Base-by-base conservation (phyloP, 64 coral and sea anemone species). In the Montipora efflorescens region DNA sequence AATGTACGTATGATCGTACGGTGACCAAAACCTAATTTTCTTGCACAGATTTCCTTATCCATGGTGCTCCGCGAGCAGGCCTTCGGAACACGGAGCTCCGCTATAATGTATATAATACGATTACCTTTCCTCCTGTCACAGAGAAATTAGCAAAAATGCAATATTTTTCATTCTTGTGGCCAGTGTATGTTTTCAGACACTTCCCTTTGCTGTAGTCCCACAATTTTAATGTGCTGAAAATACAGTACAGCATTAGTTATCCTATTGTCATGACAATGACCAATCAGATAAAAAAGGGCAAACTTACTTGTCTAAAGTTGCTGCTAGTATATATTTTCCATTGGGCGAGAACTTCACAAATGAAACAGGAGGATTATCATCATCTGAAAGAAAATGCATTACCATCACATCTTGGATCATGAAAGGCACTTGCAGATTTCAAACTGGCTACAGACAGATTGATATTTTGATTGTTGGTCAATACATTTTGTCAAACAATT, bases 181-280 rank as follows among this genome's bases (percentile, higher is more conserved):
- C 95, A 47, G 97, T 96, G 67, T 99, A 99, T 2, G 97, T 99
- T 78, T 99, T 99, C 64, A 99, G 88, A 66, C 97, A 99, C 95
- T 99, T 99, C 79, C 97, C 97, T 90, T 99, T 99, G 66, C 97
- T 99, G 84, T 99, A 99, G 69, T 99, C 97, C 97, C 97, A 99
- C 14, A 99, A 84, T 91, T 99, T 99, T 85, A 99, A 83, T 68
- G 95, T 99, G 74, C 97, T 99, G 76, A 48, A 94, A 84, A 78
- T 89, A 69, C 53, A 57, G 53, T 57, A 57, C 53, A 8, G 53
- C 53, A 8, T 57, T 57, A 57, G 53, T 57, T 57, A 57, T 57
- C 53, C 6, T 8, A 6, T 57, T 5, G 6, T 8, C 11, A 57
- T 57, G 53, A 57, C 7, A 57, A 57, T 6, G 6, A 6, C 53